Evolutionary conservation across 92 coral and sea anemone species (phyloP).

Genomic region (Micromussa lordhowensis): DNA sequence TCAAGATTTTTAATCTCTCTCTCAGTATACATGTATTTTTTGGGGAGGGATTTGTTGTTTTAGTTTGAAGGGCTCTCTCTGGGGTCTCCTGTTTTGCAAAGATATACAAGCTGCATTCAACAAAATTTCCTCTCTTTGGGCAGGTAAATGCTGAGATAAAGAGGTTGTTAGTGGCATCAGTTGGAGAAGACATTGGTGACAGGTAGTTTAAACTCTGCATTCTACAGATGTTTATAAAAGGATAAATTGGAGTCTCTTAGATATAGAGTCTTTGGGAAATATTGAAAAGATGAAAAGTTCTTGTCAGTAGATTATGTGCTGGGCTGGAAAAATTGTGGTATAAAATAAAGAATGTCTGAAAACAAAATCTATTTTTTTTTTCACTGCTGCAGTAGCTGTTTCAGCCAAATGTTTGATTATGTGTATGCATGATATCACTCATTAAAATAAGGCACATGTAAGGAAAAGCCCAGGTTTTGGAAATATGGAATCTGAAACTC

Average conservation of each 20-base stretch:
- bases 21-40: too few species aligned
- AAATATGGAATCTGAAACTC: not conserved
- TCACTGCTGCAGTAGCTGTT: too few species aligned
- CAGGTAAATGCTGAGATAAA: constrained; percentile 95
- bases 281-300: too few species aligned
- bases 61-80: not conserved
- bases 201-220: constrained; percentile 38
- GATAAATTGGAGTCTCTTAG: too few species aligned
- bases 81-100: not conserved
- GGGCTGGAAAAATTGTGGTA: too few species aligned
- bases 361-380: too few species aligned
- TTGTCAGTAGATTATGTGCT: too few species aligned
- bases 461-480: too few species aligned
- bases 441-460: not conserved
- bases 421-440: not conserved
- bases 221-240: not conserved
- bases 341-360: too few species aligned
- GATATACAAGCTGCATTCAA: not conserved
- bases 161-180: constrained; percentile 94
- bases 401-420: not conserved
- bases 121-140: not conserved
- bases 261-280: too few species aligned
- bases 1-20: too few species aligned
- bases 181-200: constrained; percentile 91
- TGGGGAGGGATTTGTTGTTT: too few species aligned